Percentiles rank a stretch among this genome's conserved stretches.
These are phyloP conservation scores for Anabas testudineus DNA, from an alignment of 2,797 vertebrate species.

Conservation along the genomic window DNA sequence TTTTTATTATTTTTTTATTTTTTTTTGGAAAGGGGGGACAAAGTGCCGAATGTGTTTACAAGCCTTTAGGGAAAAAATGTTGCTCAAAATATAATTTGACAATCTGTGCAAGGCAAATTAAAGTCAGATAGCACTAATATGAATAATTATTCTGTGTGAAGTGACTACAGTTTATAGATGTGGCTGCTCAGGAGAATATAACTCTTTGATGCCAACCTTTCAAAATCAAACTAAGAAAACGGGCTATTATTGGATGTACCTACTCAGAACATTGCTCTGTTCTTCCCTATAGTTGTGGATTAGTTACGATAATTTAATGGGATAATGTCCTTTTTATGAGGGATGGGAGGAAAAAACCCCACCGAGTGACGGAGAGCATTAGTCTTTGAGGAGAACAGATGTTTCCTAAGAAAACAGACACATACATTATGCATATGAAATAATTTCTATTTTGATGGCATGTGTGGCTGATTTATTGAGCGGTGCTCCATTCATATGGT, in stretches of 20 bases:
- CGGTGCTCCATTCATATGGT: conserved; percentile 86
- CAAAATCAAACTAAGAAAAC: conserved; percentile 29
- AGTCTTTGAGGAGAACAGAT: conserved; percentile 89
- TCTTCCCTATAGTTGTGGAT: conserved; percentile 61
- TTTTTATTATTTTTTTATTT: conserved; percentile 67
- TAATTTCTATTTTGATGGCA: conserved; percentile 89
- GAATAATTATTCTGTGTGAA: conserved; percentile 43
- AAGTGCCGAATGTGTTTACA: conserved; percentile 15
- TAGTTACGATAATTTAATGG: conserved; percentile 80
- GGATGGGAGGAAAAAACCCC: conserved; percentile 23
- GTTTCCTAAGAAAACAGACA: conserved; percentile 87
- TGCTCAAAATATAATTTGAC: conserved; percentile 55
- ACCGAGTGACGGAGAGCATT: conserved; percentile 85
- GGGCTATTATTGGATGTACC: conserved; percentile 44
- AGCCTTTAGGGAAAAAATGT: conserved; percentile 41
- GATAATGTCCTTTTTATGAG: conserved; percentile 83
- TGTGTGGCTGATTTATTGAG: conserved; percentile 88
- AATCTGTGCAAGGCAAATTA: conserved; percentile 26
- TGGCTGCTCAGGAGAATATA: conserved; percentile 28
- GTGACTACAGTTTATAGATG: conserved; percentile 25
- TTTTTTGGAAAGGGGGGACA: conserved; percentile 55
- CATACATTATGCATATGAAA: conserved; percentile 92
- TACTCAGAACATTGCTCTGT: conserved; percentile 45
- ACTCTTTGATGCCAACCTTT: conserved; percentile 38
- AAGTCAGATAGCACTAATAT: conserved; percentile 21